Evolutionary conservation across 2,888 invertebrate species (phyloP).

Genomic region (Amblyjoppa fuscipennis): DNA sequence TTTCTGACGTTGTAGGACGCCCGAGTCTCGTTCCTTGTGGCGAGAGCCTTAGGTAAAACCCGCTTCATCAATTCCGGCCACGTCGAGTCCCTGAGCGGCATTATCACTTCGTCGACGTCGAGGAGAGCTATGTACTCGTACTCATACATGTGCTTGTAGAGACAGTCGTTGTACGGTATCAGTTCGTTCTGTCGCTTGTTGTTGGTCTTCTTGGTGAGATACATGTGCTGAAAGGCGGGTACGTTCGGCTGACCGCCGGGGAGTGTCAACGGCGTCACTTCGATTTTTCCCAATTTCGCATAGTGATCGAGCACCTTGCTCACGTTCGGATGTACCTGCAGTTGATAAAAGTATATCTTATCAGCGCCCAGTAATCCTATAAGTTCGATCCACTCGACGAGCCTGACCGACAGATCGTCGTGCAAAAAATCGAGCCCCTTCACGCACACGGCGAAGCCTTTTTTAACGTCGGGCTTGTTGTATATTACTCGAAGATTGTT

Average conservation of each 20-base stretch:
- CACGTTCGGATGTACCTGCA: constrained; percentile 95
- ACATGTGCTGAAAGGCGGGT: constrained; percentile 95
- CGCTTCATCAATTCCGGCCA: constrained; percentile 94
- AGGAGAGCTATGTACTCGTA: constrained; percentile 96
- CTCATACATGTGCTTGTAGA: constrained; percentile 96
- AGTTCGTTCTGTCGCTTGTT: constrained; percentile 98
- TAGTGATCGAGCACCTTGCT: constrained; percentile 92
- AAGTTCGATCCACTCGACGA: constrained; percentile 98
- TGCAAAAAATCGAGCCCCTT: constrained; percentile 97
- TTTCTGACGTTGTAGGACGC: constrained; percentile 96
- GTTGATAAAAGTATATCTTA: constrained; percentile 92
- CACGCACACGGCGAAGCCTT: constrained; percentile 96
- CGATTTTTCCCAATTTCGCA: constrained; percentile 88
- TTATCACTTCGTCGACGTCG: constrained; percentile 97
- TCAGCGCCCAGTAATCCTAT: constrained; percentile 94
- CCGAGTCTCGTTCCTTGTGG: constrained; percentile 89
- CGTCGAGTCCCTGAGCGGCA: constrained; percentile 91
- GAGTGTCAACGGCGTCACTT: constrained; percentile 92
- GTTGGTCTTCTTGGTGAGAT: constrained; percentile 95
- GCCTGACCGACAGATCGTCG: constrained; percentile 94
- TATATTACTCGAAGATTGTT: constrained; percentile 94
- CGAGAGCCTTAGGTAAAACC: constrained; percentile 89
- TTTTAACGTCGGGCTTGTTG: constrained; percentile 90
- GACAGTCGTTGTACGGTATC: constrained; percentile 98
- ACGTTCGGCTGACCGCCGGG: constrained; percentile 97